Evolutionary conservation across 2,888 invertebrate species (phyloP), one percentile per base, ranked within the genome.

Genomic region (Lacanobia oleracea): DNA sequence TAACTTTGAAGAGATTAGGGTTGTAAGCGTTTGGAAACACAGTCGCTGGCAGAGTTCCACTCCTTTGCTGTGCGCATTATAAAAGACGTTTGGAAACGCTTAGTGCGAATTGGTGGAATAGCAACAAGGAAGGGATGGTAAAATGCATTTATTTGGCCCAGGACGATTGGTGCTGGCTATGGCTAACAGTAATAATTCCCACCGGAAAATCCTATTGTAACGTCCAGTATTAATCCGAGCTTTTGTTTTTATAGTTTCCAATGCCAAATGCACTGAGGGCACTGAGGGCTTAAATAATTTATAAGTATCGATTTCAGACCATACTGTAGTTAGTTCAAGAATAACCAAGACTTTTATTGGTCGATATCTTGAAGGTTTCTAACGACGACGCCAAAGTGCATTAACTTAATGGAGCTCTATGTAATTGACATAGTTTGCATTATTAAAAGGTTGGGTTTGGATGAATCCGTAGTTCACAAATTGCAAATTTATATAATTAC

Each of bases 301-400:
- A 71, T 60, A 14, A 9, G 51, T 71, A 74, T 74, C 18, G 75
- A 71, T 73, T 74, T 37, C 33, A 33, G 8, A 23, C 8, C 12
- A 37, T 14, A 9, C 59, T 23, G 68, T 27, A 50, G 1, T n/a
- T n/a, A 50, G 37, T 23, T 14, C 59, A 23, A 18, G 40, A 43
- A 68, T 40, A 68, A 27, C 23, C 33, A 16, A 40, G 23, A 7
- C 6, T 43, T 21, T 37, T n/a, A 43, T 51, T 14, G 33, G 16
- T 45, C 51, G 74, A 50, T 50, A 60, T 23, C 61, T 74, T 53
- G 43, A 50, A 21, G 72, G 72, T 18, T 40, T 2, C 0, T n/a
- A 12, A 48, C 16, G 21, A 48, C 3, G 16, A n/a, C n/a, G n/a
- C n/a, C n/a, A n/a, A n/a, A n/a, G n/a, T 54, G n/a, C 45, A 37